Evolutionary conservation across 53 echinoderm and acorn worm genomes (phyloP).

Genomic region (Apostichopus leukothele): DNA sequence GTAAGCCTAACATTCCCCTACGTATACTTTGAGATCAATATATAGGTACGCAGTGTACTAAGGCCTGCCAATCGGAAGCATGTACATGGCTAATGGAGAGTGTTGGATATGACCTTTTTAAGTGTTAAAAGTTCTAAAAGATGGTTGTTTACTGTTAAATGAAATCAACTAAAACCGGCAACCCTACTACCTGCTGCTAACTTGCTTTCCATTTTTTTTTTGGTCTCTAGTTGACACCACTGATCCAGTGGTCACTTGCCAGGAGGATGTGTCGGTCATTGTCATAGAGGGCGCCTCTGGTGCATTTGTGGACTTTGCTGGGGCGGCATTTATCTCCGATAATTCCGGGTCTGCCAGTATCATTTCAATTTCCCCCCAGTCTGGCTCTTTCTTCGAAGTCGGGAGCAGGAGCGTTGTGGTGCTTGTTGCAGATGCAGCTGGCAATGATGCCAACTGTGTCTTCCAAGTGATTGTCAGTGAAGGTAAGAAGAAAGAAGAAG

Average conservation of each 20-base stretch:
- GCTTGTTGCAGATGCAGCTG: conserved; percentile 11
- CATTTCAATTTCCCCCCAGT: neutral
- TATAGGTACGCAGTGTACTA: too few species aligned
- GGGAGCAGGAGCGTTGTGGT: neutral
- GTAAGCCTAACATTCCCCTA: too few species aligned
- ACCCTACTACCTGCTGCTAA: too few species aligned
- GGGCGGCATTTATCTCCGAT: neutral
- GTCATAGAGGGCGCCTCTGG: conserved; percentile 7
- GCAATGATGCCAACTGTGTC: conserved; percentile 4
- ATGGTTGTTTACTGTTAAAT: too few species aligned
- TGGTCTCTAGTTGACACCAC: neutral
- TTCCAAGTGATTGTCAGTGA: neutral
- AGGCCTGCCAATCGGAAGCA: too few species aligned
- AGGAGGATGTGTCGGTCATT: neutral
- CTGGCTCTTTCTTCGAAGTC: conserved; percentile 3
- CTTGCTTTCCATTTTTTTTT: neutral
- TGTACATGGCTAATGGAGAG: too few species aligned
- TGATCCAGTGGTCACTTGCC: neutral
- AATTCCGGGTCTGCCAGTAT: conserved; percentile 9
- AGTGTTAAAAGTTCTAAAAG: too few species aligned
- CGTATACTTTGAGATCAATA: too few species aligned
- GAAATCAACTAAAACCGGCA: too few species aligned
- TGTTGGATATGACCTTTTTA: too few species aligned
- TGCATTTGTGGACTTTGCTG: conserved; percentile 8
- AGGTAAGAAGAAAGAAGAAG: neutral